phyloP scores from a whole-genome alignment of 1,140 invertebrate species.

The Apis laboriosa region DNA sequence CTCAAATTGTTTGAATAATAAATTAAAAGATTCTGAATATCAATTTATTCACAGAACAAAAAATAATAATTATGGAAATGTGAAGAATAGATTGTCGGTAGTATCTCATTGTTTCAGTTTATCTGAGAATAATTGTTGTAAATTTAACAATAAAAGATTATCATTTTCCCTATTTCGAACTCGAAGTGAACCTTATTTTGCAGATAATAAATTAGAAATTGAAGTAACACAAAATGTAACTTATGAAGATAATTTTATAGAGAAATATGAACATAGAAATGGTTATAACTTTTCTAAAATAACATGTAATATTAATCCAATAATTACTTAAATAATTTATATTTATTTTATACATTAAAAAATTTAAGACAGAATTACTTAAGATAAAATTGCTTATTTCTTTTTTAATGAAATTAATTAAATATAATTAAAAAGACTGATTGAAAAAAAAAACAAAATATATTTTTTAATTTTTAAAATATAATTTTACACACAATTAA shows the following conservation, averaged over 20 bases:
- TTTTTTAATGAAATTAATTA: conserved; percentile 9
- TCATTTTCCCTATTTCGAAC: conserved; percentile 71
- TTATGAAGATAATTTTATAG: conserved; percentile 71
- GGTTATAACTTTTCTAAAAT: conserved; percentile 52
- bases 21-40: conserved; percentile 36
- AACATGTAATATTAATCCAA: conserved; percentile 39
- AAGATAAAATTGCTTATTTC: conserved; percentile 17
- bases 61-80: conserved; percentile 23
- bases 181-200: conserved; percentile 74
- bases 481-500: background rate
- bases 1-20: conserved; percentile 42
- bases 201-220: conserved; percentile 71
- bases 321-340: conserved; percentile 34
- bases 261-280: conserved; percentile 69
- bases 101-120: conserved; percentile 60
- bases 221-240: conserved; percentile 76
- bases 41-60: conserved; percentile 32
- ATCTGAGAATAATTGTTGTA: conserved; percentile 60
- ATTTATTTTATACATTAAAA: conserved; percentile 18
- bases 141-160: conserved; percentile 45
- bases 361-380: background rate
- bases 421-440: conserved; percentile 8
- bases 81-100: conserved; percentile 46
- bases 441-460: background rate
- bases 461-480: conserved; percentile 19